These are phyloP conservation scores for Sesamia inferens DNA, from an alignment of 2,888 invertebrate genomes.

Conservation along the genomic window DNA sequence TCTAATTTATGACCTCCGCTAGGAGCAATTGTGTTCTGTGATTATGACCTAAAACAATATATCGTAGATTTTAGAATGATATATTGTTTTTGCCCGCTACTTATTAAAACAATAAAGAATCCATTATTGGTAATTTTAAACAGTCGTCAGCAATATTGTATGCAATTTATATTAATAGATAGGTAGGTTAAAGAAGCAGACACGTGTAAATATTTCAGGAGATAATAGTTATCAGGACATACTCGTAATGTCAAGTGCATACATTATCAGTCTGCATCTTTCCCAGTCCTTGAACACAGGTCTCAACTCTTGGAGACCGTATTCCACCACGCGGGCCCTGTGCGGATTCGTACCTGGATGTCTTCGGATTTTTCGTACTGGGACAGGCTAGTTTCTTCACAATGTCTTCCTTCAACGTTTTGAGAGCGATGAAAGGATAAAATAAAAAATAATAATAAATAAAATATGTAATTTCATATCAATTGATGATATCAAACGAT, in stretches of 20 bases:
- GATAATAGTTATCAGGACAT: not conserved
- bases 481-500: no score
- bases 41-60: slow-evolving; percentile 1
- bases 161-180: not conserved
- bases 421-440: no score
- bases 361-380: not conserved
- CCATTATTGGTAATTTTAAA: not conserved
- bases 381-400: not conserved
- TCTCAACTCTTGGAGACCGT: not conserved
- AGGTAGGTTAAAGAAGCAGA: not conserved
- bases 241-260: not conserved
- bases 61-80: not conserved
- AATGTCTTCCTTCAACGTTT: not conserved
- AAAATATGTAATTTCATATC: no score
- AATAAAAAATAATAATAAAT: no score
- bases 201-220: slow-evolving; percentile 16
- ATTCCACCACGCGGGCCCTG: not conserved
- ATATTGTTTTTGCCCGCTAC: slow-evolving; percentile 1
- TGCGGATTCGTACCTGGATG: not conserved
- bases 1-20: no score
- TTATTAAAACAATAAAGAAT: slow-evolving; percentile 6
- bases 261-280: not conserved
- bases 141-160: slow-evolving; percentile 8
- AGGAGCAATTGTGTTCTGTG: no score
- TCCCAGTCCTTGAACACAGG: not conserved